Conservation (phyloP, 2,113 vertebrate species). For the Mormyrus lacerda region DNA sequence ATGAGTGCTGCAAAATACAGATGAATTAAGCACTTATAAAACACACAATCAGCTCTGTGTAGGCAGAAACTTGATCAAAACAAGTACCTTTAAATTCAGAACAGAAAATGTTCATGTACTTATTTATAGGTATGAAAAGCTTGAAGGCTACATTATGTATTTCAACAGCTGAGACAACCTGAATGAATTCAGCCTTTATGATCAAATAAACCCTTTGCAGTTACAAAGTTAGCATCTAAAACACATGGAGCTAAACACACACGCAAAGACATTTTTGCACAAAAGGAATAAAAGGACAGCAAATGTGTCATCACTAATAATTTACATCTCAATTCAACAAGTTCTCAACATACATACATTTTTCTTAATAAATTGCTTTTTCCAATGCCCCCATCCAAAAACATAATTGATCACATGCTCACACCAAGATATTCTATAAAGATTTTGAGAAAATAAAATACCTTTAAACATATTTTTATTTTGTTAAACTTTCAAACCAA, state of each 20-base stretch:
- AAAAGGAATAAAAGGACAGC: background rate
- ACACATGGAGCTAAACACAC: background rate
- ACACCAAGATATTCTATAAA: slow-evolving; percentile 14
- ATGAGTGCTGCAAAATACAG: background rate
- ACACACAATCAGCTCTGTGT: background rate
- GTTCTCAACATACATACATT: background rate
- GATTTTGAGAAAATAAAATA: background rate
- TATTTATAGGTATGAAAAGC: background rate
- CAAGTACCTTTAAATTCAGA: background rate
- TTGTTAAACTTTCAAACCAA: slow-evolving; percentile 24
- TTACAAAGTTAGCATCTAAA: background rate
- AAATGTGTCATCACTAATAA: background rate
- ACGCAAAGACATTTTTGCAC: background rate
- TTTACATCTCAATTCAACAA: background rate
- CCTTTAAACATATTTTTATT: background rate
- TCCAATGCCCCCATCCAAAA: background rate
- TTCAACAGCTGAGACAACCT: background rate
- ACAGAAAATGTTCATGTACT: background rate
- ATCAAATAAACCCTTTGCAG: background rate
- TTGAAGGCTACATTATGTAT: background rate
- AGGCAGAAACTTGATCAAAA: background rate
- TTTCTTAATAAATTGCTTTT: background rate
- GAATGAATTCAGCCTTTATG: background rate
- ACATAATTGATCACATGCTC: slow-evolving; percentile 14
- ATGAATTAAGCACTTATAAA: background rate